A percentile compares a stretch with the other conserved stretches of the same genome.
Conservation (phyloP, 2,888 invertebrate genomes). For the Acleris laterana region DNA sequence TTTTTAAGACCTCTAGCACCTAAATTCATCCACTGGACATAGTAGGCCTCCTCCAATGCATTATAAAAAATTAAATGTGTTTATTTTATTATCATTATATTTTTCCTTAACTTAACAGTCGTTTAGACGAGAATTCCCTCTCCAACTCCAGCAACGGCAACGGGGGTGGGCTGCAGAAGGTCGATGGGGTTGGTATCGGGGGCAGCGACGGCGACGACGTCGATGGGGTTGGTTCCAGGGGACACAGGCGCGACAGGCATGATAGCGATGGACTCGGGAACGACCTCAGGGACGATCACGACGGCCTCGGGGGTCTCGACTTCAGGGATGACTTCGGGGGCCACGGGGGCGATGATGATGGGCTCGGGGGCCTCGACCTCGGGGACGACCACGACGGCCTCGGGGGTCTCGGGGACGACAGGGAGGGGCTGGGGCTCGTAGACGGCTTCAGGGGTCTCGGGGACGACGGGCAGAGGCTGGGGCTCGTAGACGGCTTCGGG, state of each 20-base stretch:
- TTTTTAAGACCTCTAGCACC: no score
- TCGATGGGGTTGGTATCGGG: conserved; percentile 44
- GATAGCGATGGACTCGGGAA: conserved; percentile 44
- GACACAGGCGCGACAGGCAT: conserved; percentile 38
- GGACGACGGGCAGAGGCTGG: conserved; percentile 19
- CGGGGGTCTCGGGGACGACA: conserved; percentile 14
- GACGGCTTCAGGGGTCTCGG: conserved; percentile 14
- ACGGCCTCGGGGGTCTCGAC: conserved; percentile 9
- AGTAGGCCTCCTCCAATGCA: no score
- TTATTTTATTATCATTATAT: no score
- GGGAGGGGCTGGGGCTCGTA: conserved; percentile 23
- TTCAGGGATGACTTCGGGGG: conserved; percentile 26
- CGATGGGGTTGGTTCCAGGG: conserved; percentile 37
- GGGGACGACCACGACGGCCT: conserved; percentile 9
- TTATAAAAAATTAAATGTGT: no score
- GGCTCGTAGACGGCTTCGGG: conserved; percentile 10
- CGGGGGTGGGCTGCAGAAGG: conserved; percentile 40
- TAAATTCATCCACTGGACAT: no score
- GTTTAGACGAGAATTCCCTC: conserved; percentile 18
- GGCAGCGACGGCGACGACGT: conserved; percentile 39
- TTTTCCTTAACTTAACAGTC: no score
- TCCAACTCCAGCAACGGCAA: conserved; percentile 33
- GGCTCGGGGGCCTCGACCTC: conserved; percentile 34
- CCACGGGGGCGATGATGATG: conserved; percentile 33
- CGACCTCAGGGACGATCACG: conserved; percentile 7